Evolutionary conservation across 2,113 vertebrate species (phyloP), one percentile per base, ranked within the genome.

Genomic region (Syngnathoides biaculeatus): DNA sequence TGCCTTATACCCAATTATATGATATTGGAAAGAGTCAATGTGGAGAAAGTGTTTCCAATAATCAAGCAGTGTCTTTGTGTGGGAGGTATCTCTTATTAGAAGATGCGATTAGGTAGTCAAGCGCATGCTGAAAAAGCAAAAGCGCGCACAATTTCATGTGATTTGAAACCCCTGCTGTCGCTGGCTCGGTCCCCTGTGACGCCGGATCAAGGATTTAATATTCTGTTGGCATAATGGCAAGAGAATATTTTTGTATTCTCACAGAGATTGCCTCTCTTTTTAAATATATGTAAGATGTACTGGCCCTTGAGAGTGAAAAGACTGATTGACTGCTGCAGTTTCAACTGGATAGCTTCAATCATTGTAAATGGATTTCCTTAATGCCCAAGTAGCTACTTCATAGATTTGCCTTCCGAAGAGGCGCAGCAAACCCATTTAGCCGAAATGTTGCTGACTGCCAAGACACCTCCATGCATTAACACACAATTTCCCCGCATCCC

Each of bases 271-370:
- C 74, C 63, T 79, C 56, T 69, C 67, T 58, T 69, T 59, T 71
- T 67, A 70, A 38, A 50, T 67, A 69, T 60, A 69, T 77, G 57
- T 74, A 77, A 69, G 81, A 81, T 66, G 68, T 43, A 58, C 64
- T 24, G 77, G 72, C 84, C 81, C 85, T 75, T 39, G 71, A 82
- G 80, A 84, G 75, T 79, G 75, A 84, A 87, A 83, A 69, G 84
- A 85, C 79, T 72, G 75, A 82, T 85, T 84, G 75, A 82, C 85
- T 85, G 78, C 79, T 83, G 82, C 80, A 75, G 82, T 83, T 89
- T 90, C 87, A 87, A 84, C 84, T 83, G 86, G 84, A 89, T 88
- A 85, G 87, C 84, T 89, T 88, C 89, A 87, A 90, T 90, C 85
- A 87, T 77, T 73, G 79, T 83, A 86, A 90, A 90, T 89, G 82